These are phyloP conservation scores for Nicator chloris DNA, from an alignment of 2,113 vertebrate species.

Conservation along the genomic window DNA sequence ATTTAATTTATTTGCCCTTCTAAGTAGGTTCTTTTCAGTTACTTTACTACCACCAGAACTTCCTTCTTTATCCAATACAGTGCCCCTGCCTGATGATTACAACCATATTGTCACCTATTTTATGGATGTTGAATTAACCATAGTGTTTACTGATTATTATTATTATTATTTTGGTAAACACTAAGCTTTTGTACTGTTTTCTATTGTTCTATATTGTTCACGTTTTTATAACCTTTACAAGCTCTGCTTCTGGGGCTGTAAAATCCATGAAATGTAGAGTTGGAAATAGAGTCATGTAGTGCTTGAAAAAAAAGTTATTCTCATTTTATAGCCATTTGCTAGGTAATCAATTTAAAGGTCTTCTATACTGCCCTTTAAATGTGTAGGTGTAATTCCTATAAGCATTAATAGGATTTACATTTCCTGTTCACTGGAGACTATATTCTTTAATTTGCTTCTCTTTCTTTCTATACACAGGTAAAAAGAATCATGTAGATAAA, in stretches of 20 bases:
- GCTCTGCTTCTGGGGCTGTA: not conserved
- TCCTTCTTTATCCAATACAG: not conserved
- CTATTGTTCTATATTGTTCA: not conserved
- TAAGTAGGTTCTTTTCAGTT: not conserved
- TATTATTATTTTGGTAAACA: not conserved
- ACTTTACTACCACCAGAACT: not conserved
- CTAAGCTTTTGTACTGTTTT: not conserved
- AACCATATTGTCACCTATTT: not conserved
- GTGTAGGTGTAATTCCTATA: not conserved
- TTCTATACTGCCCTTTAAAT: not conserved
- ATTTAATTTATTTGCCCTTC: not conserved
- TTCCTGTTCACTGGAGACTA: not conserved
- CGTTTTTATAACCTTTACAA: not conserved
- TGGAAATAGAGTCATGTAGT: not conserved
- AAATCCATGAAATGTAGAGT: not conserved
- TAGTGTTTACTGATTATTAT: not conserved
- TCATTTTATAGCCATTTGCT: not conserved
- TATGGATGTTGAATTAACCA: not conserved
- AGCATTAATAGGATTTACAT: constrained; percentile 1
- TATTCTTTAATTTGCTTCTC: not conserved
- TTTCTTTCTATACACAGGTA: not conserved
- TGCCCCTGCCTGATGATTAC: not conserved
- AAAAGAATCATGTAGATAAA: not conserved
- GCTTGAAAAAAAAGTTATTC: not conserved
- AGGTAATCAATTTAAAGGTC: constrained; percentile 27